A percentile compares a stretch with the other conserved stretches of the same genome.
Evolutionary conservation across 2,888 invertebrate species (phyloP).

Genomic region (Yponomeuta evonymella): DNA sequence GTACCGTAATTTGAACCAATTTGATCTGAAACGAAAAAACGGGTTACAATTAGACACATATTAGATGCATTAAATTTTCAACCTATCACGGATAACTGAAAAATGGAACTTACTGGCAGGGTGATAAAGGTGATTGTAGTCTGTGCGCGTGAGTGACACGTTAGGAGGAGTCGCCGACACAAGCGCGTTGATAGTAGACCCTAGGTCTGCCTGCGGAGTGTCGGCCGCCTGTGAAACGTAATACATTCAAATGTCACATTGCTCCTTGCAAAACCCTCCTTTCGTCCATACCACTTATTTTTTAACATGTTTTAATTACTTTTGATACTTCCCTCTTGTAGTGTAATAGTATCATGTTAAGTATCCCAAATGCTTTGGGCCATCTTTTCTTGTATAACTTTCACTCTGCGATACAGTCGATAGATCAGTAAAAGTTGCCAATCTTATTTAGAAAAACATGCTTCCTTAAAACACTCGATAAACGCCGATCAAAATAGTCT

Average conservation of each 20-base stretch:
- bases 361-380: too few relatives aligned
- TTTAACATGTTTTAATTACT: too few relatives aligned
- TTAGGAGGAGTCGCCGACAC: constrained; percentile 92
- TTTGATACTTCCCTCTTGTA: too few relatives aligned
- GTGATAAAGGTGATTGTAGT: constrained; percentile 69
- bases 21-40: constrained; percentile 50
- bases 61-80: background rate
- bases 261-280: background rate
- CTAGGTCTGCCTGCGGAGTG: constrained; percentile 79
- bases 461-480: too few relatives aligned
- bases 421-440: too few relatives aligned
- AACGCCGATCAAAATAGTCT: too few relatives aligned
- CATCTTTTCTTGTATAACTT: too few relatives aligned
- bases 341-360: too few relatives aligned
- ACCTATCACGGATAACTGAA: background rate
- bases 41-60: background rate
- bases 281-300: too few relatives aligned
- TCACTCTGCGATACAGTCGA: too few relatives aligned
- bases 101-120: background rate
- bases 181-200: constrained; percentile 86
- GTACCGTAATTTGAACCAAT: constrained; percentile 67
- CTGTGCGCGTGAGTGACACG: constrained; percentile 87
- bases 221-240: constrained; percentile 69
- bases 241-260: background rate
- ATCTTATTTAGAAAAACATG: too few relatives aligned